Evolutionary conservation across 2,113 vertebrate species (phyloP), one percentile per base, ranked within the genome.

Genomic region (Sceloporus undulatus): DNA sequence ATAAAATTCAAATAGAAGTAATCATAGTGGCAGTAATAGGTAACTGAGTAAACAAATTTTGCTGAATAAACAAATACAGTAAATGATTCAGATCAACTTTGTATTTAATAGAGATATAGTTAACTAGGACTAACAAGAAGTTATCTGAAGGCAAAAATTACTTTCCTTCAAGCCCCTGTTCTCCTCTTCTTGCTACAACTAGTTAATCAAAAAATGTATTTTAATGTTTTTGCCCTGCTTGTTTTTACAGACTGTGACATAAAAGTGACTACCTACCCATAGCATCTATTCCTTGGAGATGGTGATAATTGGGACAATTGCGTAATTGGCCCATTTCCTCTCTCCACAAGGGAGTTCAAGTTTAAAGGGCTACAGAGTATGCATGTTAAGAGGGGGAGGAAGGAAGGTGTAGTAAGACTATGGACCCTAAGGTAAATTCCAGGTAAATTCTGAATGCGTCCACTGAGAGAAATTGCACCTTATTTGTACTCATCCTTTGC

Each of bases 391-490:
- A 90, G 68, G 13, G 78, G 34, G 42, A 29, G 25, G 16, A 16
- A 34, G 88, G 66, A 34, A 56, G 38, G 38, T 40, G 84, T 11
- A 52, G 0, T 73, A 62, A n/a, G n/a, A 84, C 54, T 11, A 3
- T 14, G 75, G 91, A 52, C 42, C 85, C 84, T 90, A 52, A 3
- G 52, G 73, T 92, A 70, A 91, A 84, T 84, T 82, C 87, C 79
- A 90, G 84, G 85, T 62, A 62, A 62, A 62, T 56, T 86, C 21
- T 56, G 88, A 56, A 87, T 84, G 88, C 42, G 18, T 52, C 89
- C 90, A 82, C 52, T 14, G 84, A 91, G 91, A 87, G 81, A 90
- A 87, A 56, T 84, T 89, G 29, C 84, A 16, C 29, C 27, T 87
- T 89, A 42, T 40, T 66, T 40, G 9, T 19, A 79, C 29, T n/a